phyloP scores from a whole-genome alignment of 2,797 vertebrate genomes.

The Apogon talboti region DNA sequence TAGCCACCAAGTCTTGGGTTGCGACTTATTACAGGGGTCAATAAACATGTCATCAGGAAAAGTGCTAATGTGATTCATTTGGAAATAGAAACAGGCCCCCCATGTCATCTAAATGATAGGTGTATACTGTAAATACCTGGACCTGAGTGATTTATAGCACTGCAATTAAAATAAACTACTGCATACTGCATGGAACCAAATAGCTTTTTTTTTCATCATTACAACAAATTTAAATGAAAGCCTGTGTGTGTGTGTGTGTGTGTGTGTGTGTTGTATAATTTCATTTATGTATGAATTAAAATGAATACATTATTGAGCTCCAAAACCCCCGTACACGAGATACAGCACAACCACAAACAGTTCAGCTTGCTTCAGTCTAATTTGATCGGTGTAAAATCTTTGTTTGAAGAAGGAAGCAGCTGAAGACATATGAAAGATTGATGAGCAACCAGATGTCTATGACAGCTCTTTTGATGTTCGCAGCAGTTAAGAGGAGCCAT shows the following conservation, averaged over 20 bases:
- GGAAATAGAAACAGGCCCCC: constrained; percentile 58
- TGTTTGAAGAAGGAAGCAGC: constrained; percentile 54
- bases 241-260: too few relatives aligned
- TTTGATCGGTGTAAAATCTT: constrained; percentile 46
- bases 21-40: constrained; percentile 74
- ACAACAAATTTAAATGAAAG: constrained; percentile 30
- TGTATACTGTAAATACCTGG: constrained; percentile 42
- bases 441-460: constrained; percentile 75
- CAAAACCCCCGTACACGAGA: constrained; percentile 25
- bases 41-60: constrained; percentile 79
- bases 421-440: constrained; percentile 60
- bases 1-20: constrained; percentile 56
- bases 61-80: constrained; percentile 73
- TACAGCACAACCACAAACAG: constrained; percentile 33
- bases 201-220: constrained; percentile 28
- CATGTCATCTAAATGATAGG: constrained; percentile 47
- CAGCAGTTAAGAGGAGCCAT: constrained; percentile 62
- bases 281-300: constrained; percentile 8
- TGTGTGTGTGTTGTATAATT: constrained; percentile 11
- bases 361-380: constrained; percentile 50
- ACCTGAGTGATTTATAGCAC: constrained; percentile 56
- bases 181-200: constrained; percentile 9
- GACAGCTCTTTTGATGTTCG: constrained; percentile 68
- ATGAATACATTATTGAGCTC: constrained; percentile 39
- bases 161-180: constrained; percentile 35